These are phyloP conservation scores for Lethocerus indicus DNA, from an alignment of 1,140 invertebrate genomes.

Conservation along the genomic window DNA sequence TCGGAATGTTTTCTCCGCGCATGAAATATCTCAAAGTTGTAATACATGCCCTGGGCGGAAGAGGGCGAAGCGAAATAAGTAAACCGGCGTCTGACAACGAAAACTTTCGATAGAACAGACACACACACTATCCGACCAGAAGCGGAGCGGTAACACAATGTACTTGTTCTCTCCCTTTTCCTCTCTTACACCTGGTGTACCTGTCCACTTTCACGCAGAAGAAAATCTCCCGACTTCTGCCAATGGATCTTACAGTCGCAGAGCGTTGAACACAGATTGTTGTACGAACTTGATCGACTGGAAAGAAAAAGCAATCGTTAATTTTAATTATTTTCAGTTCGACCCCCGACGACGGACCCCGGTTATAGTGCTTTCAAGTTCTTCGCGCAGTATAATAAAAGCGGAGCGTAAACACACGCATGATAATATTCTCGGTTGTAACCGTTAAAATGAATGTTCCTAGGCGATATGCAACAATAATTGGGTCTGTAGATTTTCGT, in stretches of 20 bases:
- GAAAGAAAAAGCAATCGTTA: constrained; percentile 27
- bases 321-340: too few relatives aligned
- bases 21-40: constrained; percentile 99
- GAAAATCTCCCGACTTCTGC: constrained; percentile 95
- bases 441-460: too few relatives aligned
- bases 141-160: constrained; percentile 42
- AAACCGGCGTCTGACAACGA: neutral
- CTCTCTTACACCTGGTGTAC: constrained; percentile 84
- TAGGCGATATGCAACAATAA: too few relatives aligned
- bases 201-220: constrained; percentile 97
- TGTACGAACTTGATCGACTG: constrained; percentile 75
- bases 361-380: too few relatives aligned
- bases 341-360: too few relatives aligned
- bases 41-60: constrained; percentile 77
- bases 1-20: constrained; percentile 93
- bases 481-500: too few relatives aligned
- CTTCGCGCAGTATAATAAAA: too few relatives aligned
- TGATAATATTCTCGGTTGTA: too few relatives aligned
- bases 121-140: neutral
- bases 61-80: neutral
- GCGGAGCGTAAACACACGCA: too few relatives aligned
- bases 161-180: constrained; percentile 80
- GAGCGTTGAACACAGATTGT: constrained; percentile 97
- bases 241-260: constrained; percentile 97
- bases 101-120: neutral